Evolutionary conservation across 2,888 invertebrate genomes (phyloP).

Genomic region (Sarcophaga caerulescens): DNA sequence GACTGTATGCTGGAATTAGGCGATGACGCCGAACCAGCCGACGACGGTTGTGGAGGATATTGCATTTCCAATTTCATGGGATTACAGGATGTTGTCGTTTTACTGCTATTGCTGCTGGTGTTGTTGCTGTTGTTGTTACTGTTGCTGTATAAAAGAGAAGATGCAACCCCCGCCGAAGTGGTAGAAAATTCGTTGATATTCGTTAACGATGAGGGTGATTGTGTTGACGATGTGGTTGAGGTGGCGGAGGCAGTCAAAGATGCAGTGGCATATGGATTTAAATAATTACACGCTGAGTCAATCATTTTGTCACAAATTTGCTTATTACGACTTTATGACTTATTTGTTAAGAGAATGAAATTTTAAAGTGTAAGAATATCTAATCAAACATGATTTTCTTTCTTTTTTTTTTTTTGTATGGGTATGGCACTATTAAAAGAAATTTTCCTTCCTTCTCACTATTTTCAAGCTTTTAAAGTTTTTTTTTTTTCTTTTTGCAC

Average conservation of each 20-base stretch:
- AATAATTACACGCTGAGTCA: slow-evolving; percentile 79
- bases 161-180: slow-evolving; percentile 47
- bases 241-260: slow-evolving; percentile 65
- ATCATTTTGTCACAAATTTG: slow-evolving; percentile 73
- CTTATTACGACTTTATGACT: neutral
- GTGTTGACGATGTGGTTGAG: slow-evolving; percentile 45
- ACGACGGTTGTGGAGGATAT: slow-evolving; percentile 80
- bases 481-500: neutral
- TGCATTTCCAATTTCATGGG: slow-evolving; percentile 78
- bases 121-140: slow-evolving; percentile 43
- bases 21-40: slow-evolving; percentile 79
- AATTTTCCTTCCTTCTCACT: neutral
- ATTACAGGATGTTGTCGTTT: slow-evolving; percentile 62
- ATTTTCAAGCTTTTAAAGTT: slow-evolving; percentile 23
- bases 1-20: slow-evolving; percentile 79
- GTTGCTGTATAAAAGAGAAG: slow-evolving; percentile 49
- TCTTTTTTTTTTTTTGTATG: slow-evolving; percentile 27
- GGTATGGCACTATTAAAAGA: slow-evolving; percentile 43
- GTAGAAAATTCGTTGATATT: slow-evolving; percentile 63
- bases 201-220: slow-evolving; percentile 43
- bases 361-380: too few relatives aligned
- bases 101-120: slow-evolving; percentile 48
- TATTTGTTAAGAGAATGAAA: neutral
- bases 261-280: slow-evolving; percentile 76
- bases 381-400: slow-evolving; percentile 15